Percentiles rank a stretch among this genome's conserved stretches.
phyloP scores from a whole-genome alignment of 2,888 invertebrate species.

The Nemurella pictetii region DNA sequence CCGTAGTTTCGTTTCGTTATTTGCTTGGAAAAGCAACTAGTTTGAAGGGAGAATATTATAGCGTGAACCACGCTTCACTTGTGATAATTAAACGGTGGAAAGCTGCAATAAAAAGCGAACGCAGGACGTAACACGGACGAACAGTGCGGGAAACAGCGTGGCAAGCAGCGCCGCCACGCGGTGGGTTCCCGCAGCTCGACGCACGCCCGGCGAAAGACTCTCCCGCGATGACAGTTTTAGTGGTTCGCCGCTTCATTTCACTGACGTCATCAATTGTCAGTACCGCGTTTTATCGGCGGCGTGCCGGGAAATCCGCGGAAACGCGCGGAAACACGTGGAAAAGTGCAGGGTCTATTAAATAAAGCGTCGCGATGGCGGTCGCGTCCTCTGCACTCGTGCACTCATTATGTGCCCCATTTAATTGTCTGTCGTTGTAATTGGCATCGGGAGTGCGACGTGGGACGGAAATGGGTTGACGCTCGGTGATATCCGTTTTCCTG shows the following conservation, averaged over 20 bases:
- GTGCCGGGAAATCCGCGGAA: not conserved
- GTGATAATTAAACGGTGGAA: not conserved
- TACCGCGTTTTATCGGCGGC: not conserved
- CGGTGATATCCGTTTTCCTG: not conserved
- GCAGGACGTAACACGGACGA: not conserved
- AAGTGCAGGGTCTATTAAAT: too few species aligned
- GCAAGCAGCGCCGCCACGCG: not conserved
- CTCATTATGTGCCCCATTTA: not conserved
- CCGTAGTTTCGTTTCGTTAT: not conserved
- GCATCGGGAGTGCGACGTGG: not conserved
- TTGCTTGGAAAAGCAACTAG: not conserved
- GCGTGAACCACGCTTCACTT: not conserved
- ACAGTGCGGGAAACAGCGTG: not conserved
- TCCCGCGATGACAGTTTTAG: constrained; percentile 36
- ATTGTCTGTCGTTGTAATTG: not conserved
- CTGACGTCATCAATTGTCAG: constrained; percentile 31
- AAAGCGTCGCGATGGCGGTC: too few species aligned
- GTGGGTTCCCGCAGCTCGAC: not conserved
- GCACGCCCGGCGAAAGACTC: constrained; percentile 4
- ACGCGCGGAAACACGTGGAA: not conserved
- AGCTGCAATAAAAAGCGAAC: not conserved
- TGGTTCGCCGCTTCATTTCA: constrained; percentile 36
- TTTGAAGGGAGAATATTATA: not conserved
- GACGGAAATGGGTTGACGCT: not conserved
- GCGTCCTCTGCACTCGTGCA: too few species aligned